Percentiles rank a stretch among this genome's conserved stretches.
These are phyloP conservation scores for Aphis craccivora DNA, from an alignment of 1,140 invertebrate species.

Conservation along the genomic window DNA sequence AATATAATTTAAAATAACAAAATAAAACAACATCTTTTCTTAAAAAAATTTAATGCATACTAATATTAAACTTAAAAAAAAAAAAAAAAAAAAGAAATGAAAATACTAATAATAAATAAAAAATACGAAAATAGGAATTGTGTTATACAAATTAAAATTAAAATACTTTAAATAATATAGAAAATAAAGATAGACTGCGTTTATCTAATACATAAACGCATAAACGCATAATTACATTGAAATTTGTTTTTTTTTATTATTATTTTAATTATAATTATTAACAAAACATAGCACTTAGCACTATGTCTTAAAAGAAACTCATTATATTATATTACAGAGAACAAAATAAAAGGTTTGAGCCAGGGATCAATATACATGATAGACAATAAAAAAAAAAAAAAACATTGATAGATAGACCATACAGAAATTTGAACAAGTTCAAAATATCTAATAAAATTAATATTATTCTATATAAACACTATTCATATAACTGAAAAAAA, in stretches of 20 bases:
- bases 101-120: slow-evolving; percentile 46
- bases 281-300: background rate
- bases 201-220: slow-evolving; percentile 27
- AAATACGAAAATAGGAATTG: slow-evolving; percentile 56
- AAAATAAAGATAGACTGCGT: slow-evolving; percentile 21
- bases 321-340: slow-evolving; percentile 19
- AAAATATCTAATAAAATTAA: background rate
- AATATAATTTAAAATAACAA: background rate
- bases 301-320: background rate
- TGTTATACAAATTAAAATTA: slow-evolving; percentile 50
- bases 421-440: background rate
- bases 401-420: background rate
- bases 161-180: slow-evolving; percentile 51
- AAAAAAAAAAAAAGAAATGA: slow-evolving; percentile 44
- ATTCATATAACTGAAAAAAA: slow-evolving; percentile 15
- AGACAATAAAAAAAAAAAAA: background rate
- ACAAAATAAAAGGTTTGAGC: slow-evolving; percentile 4
- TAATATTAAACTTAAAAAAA: slow-evolving; percentile 36
- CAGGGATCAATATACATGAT: background rate
- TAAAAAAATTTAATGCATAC: slow-evolving; percentile 47
- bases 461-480: background rate
- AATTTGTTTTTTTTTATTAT: background rate
- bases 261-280: slow-evolving; percentile 24
- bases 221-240: slow-evolving; percentile 8
- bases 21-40: slow-evolving; percentile 16